Percentiles rank a stretch among this genome's conserved stretches.
These are phyloP conservation scores for Drosophila multiciliata DNA, from an alignment of 2,888 invertebrate species.

Conservation along the genomic window DNA sequence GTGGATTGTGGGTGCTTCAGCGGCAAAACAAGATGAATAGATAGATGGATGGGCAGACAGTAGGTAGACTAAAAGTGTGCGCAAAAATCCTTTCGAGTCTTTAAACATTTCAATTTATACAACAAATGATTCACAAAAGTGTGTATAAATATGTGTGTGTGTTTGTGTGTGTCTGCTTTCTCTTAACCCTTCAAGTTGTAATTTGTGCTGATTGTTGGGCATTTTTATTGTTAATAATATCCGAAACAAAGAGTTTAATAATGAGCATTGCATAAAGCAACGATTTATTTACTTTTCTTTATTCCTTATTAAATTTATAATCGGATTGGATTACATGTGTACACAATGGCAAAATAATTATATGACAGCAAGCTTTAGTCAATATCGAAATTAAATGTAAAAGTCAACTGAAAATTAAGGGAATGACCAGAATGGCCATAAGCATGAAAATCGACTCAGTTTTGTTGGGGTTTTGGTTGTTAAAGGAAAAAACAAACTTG, in stretches of 20 bases:
- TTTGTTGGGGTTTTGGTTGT: neutral
- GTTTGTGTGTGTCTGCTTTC: neutral
- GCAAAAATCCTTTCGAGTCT: slow-evolving; percentile 29
- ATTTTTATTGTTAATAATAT: slow-evolving; percentile 8
- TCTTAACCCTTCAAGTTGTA: neutral
- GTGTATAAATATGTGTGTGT: neutral
- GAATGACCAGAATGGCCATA: neutral
- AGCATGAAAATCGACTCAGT: neutral
- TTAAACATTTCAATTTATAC: slow-evolving; percentile 32
- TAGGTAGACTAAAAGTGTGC: slow-evolving; percentile 37
- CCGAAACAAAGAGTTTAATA: neutral
- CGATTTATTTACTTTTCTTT: slow-evolving; percentile 3
- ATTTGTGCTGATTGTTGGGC: slow-evolving; percentile 6
- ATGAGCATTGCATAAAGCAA: slow-evolving; percentile 1
- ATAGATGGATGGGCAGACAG: slow-evolving; percentile 45
- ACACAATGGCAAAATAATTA: slow-evolving; percentile 2
- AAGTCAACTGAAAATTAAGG: neutral
- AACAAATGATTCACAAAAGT: slow-evolving; percentile 27
- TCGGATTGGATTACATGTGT: slow-evolving; percentile 9
- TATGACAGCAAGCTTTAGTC: neutral
- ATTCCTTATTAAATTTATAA: slow-evolving; percentile 9
- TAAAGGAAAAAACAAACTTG: neutral
- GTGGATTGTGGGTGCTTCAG: neutral
- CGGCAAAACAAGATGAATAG: slow-evolving; percentile 35
- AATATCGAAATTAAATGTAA: slow-evolving; percentile 1